Percentiles rank a stretch among this genome's conserved stretches.
Evolutionary conservation across 1,140 invertebrate species (phyloP).

Genomic region (Megalopta genalis): DNA sequence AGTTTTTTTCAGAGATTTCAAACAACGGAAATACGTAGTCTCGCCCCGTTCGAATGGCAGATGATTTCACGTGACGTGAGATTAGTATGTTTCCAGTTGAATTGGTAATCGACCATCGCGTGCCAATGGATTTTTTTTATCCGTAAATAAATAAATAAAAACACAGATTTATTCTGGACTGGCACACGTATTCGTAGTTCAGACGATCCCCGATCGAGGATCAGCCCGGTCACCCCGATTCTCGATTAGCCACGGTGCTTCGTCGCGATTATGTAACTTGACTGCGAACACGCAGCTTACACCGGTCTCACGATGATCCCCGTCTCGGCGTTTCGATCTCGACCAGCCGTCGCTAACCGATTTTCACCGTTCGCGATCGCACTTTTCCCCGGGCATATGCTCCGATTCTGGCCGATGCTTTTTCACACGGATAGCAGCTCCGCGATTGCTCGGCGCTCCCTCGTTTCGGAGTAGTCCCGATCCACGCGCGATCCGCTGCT

Average conservation of each 20-base stretch:
- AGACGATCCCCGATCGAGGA: background rate
- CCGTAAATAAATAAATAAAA: too few species aligned
- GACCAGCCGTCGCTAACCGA: slow-evolving; percentile 67
- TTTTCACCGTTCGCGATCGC: slow-evolving; percentile 45
- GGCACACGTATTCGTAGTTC: too few species aligned
- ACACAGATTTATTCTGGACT: background rate
- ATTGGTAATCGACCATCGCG: too few species aligned
- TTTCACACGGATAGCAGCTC: slow-evolving; percentile 36
- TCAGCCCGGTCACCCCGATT: slow-evolving; percentile 60
- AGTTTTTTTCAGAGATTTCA: too few species aligned
- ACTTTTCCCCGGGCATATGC: slow-evolving; percentile 57
- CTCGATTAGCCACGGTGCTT: slow-evolving; percentile 73
- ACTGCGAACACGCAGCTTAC: slow-evolving; percentile 77
- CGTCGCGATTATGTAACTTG: slow-evolving; percentile 73
- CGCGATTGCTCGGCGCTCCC: background rate
- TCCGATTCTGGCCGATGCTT: slow-evolving; percentile 16
- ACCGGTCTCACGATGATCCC: slow-evolving; percentile 77
- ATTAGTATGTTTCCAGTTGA: too few species aligned
- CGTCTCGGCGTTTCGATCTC: slow-evolving; percentile 40
- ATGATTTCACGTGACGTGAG: too few species aligned
- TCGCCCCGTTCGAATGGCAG: too few species aligned
- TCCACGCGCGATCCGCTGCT: too few species aligned
- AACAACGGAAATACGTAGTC: too few species aligned
- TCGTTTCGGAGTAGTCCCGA: background rate
- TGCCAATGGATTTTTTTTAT: too few species aligned